phyloP scores from a whole-genome alignment of 2,888 invertebrate genomes.

The Volucella zonaria region DNA sequence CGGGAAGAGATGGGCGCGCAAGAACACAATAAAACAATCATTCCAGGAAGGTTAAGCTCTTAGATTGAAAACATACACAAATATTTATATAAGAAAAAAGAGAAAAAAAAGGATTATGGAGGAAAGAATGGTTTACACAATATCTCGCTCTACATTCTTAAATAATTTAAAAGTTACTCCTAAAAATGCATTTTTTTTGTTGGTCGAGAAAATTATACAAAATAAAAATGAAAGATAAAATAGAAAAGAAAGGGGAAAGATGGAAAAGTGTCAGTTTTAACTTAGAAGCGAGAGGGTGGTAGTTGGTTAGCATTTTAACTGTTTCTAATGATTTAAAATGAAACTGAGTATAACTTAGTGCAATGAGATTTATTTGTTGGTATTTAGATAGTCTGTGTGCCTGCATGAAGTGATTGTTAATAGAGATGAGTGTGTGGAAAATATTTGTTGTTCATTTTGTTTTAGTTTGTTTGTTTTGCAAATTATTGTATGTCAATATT shows the following conservation, averaged over 20 bases:
- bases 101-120: conserved; percentile 26
- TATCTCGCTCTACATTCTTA: conserved; percentile 62
- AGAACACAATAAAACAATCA: conserved; percentile 33
- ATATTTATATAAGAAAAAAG: not conserved
- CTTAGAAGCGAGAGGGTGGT: conserved; percentile 2
- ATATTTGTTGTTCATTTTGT: conserved; percentile 55
- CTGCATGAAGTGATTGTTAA: conserved; percentile 53
- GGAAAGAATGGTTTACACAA: conserved; percentile 41
- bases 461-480: conserved; percentile 70
- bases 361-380: conserved; percentile 13
- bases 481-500: conserved; percentile 77
- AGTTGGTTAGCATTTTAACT: conserved; percentile 5
- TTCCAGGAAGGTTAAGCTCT: conserved; percentile 41
- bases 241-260: not conserved
- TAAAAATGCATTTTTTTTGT: conserved; percentile 58
- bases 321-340: conserved; percentile 1
- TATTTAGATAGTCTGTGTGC: conserved; percentile 1
- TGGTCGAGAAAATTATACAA: conserved; percentile 53
- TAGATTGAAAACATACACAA: conserved; percentile 9
- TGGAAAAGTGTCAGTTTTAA: not conserved
- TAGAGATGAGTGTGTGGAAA: conserved; percentile 56
- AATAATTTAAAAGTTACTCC: conserved; percentile 61
- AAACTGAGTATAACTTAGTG: conserved; percentile 13
- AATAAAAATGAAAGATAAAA: conserved; percentile 37
- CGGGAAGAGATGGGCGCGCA: conserved; percentile 12